phyloP scores from a whole-genome alignment of 2,888 invertebrate genomes.

The Athrips mouffetella region DNA sequence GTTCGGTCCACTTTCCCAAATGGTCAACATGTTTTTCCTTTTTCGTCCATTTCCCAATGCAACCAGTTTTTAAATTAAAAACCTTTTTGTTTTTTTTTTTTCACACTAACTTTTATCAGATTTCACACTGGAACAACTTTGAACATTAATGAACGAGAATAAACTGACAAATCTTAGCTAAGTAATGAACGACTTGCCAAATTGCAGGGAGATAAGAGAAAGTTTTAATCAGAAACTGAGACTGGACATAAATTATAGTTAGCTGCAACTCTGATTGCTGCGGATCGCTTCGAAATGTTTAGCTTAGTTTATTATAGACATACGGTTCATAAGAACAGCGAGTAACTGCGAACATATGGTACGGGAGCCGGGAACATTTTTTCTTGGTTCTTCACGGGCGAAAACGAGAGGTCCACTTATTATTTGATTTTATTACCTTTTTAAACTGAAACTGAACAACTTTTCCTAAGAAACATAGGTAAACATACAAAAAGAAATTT shows the following conservation, averaged over 20 bases:
- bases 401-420: too few species aligned
- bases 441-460: too few species aligned
- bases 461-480: too few species aligned
- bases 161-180: neutral
- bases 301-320: neutral
- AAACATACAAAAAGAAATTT: too few species aligned
- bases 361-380: neutral
- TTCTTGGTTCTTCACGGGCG: neutral
- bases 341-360: neutral
- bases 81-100: too few species aligned
- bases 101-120: neutral
- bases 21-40: too few species aligned
- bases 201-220: neutral
- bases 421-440: too few species aligned
- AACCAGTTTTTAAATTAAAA: too few species aligned
- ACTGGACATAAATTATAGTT: conserved; percentile 12
- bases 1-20: too few species aligned
- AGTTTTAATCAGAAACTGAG: conserved; percentile 8
- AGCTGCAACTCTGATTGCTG: conserved; percentile 5
- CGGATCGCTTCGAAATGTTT: conserved; percentile 2
- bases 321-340: neutral
- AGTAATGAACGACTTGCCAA: neutral
- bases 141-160: neutral
- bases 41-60: too few species aligned
- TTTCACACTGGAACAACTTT: neutral